Evolutionary conservation across 2,113 vertebrate genomes (phyloP), one percentile per base, ranked within the genome.

Genomic region (Xyliphius kryptos): DNA sequence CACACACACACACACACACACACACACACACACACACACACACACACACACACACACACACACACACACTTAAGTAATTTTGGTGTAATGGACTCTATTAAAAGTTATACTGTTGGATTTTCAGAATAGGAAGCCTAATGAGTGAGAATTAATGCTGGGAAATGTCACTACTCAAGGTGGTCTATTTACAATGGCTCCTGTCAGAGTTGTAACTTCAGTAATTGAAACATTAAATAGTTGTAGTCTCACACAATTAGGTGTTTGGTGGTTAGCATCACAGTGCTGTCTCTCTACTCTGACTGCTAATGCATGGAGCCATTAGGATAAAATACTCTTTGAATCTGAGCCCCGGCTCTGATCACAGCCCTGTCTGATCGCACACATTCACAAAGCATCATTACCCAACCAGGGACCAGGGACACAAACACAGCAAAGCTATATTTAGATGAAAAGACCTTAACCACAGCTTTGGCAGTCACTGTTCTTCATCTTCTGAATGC

Each of bases 71-170:
- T 94, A 94, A 95, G 92, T 89, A 90, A 97, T 97, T 97, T 94
- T 94, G 91, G 91, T 97, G 94, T 98, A 94, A 97, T n/a, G n/a
- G 92, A 92, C 90, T 92, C 91, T 91, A 98, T 98, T 98, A 97
- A 96, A 96, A 92, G 94, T 98, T 92, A 94, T 94, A 96, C 91
- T 88, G 80, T 89, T 89, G 83, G 89, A 88, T 93, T 91, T 92
- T 97, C 93, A 97, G 97, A 97, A 98, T 97, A 94, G 94, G 90
- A 87, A 82, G 81, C 88, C 92, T 98, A 97, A 97, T 97, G 94
- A 97, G 92, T 89, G 78, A 50, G 50, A 52, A 44, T n/a, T 17
- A 12, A 61, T 70, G 60, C 71, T 71, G 17, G 69, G 47, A 69
- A 77, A 74, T 77, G 53, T 86, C 89, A 89, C 89, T 89, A 87